Evolutionary conservation across 2,797 vertebrate genomes (phyloP), one percentile per base, ranked within the genome.

Genomic region (Danio choprae): DNA sequence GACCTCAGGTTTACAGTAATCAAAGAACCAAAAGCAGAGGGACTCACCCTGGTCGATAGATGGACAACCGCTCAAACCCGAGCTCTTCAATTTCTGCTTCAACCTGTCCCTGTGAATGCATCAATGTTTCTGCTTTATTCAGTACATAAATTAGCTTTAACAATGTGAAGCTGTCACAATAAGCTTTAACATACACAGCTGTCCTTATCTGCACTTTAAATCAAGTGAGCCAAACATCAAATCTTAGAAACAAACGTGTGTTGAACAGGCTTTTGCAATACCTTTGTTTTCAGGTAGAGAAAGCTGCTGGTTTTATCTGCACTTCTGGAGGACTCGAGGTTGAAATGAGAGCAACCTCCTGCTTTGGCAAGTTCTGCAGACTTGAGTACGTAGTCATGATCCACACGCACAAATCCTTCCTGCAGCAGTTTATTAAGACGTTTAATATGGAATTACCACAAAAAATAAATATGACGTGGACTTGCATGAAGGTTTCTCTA

Each of bases 341-440:
- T 94, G 60, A 96, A 98, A 80, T 97, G 95, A 2, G 87, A 83
- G 86, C 95, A 96, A n/a, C 96, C 95, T 72, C 95, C 96, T 0
- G 94, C 90, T 81, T 95, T 96, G 8, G 96, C 95, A 0, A 97
- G 91, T 85, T 96, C 93, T 0, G 96, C 96, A 9, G 96, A 95
- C 83, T 96, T 95, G 8, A 97, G 86, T 4, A 97, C 93, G 0
- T 97, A 97, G 88, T 98, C 96, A 11, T 95, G 94, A 87, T 98
- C 96, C 0, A 98, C 96, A 0, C 95, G 94, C 72, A 96, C 81
- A 79, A 97, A 97, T 46, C 96, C 96, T 0, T 95, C 94, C 96
- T 97, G 89, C 64, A 84, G 87, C 12, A 18, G 46, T n/a, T 7
- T 11, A 55, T 11, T 10, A 3, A 0, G 4, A 40, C 51, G 5